These are phyloP conservation scores for Himalopsyche anomala DNA, from an alignment of 2,888 invertebrate species.

Conservation along the genomic window DNA sequence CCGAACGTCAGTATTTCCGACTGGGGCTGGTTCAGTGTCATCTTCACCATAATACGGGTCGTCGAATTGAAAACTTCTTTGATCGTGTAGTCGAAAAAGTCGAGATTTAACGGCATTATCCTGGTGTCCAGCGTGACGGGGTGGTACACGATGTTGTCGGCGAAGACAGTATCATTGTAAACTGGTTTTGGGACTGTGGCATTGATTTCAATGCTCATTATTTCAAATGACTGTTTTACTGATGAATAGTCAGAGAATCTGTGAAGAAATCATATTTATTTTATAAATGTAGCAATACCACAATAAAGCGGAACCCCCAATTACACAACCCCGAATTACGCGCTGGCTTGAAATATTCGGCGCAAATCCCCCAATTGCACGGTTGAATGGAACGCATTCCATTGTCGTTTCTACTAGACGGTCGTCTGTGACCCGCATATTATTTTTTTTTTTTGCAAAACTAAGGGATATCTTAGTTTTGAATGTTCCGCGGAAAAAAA, in stretches of 20 bases:
- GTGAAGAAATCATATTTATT: constrained; percentile 66
- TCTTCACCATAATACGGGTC: constrained; percentile 66
- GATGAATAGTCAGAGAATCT: constrained; percentile 73
- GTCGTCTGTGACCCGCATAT: no score
- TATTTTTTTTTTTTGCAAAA: no score
- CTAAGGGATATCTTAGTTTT: no score
- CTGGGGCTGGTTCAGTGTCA: constrained; percentile 64
- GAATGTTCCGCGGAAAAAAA: no score
- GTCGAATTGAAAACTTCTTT: constrained; percentile 60
- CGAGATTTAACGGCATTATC: constrained; percentile 74
- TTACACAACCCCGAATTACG: no score
- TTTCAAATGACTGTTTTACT: constrained; percentile 71
- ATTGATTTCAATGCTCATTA: constrained; percentile 73
- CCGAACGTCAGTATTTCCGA: constrained; percentile 74
- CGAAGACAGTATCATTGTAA: constrained; percentile 67
- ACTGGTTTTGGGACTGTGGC: constrained; percentile 72
- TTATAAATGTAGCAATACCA: no score
- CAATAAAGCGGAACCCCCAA: no score
- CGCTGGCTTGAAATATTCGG: no score
- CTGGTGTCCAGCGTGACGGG: constrained; percentile 75
- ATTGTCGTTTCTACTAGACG: no score
- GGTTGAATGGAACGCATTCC: no score
- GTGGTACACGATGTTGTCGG: constrained; percentile 72
- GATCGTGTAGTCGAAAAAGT: constrained; percentile 69
- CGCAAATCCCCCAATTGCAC: no score